phyloP scores from a whole-genome alignment of 2,888 invertebrate species.

The Pheosia gnoma region DNA sequence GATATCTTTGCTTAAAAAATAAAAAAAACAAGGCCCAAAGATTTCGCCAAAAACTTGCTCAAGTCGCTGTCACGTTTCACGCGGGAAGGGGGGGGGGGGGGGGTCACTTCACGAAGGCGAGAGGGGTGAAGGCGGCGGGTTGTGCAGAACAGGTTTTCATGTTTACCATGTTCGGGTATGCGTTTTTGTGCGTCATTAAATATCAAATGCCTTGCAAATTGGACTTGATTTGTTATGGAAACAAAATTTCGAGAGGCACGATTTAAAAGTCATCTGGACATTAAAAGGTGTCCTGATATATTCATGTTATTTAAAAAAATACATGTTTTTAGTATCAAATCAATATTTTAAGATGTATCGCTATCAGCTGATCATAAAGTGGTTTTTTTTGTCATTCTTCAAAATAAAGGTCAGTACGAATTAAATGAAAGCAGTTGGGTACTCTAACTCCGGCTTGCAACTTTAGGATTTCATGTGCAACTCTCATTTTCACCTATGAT shows the following conservation, averaged over 20 bases:
- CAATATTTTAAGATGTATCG: no score
- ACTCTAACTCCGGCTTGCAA: no score
- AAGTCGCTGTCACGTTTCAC: constrained; percentile 48
- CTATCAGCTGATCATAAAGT: no score
- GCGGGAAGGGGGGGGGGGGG: not conserved
- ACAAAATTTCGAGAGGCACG: constrained; percentile 25
- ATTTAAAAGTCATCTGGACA: constrained; percentile 17
- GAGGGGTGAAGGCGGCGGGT: not conserved
- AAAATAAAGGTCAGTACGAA: no score
- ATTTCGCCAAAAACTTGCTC: constrained; percentile 45
- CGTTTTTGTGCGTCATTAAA: constrained; percentile 31
- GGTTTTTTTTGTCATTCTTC: no score
- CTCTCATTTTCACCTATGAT: no score
- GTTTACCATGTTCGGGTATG: constrained; percentile 18
- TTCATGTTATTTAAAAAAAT: not conserved
- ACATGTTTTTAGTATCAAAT: not conserved
- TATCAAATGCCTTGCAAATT: constrained; percentile 35
- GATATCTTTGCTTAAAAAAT: constrained; percentile 37
- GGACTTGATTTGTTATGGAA: constrained; percentile 24
- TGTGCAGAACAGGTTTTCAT: not conserved
- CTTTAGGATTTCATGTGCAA: no score
- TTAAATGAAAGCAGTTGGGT: no score
- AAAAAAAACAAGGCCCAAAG: constrained; percentile 26
- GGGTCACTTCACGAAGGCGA: not conserved
- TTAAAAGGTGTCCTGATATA: constrained; percentile 5